phyloP scores from a whole-genome alignment of 2,797 vertebrate species.

The Fundulus diaphanus region DNA sequence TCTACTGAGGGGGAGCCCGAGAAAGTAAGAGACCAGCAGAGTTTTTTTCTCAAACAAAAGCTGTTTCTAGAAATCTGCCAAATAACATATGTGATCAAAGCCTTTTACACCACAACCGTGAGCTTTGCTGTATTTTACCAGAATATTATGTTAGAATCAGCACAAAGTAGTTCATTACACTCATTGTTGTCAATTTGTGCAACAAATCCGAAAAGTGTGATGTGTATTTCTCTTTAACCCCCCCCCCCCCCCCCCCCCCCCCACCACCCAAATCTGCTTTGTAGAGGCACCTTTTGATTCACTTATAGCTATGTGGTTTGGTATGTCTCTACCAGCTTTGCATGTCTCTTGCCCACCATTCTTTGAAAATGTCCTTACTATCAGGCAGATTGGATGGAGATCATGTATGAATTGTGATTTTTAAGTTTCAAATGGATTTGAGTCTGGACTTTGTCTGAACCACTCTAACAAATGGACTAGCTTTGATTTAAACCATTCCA shows the following conservation, averaged over 20 bases:
- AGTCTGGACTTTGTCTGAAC: neutral
- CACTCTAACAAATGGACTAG: neutral
- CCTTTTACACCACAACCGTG: neutral
- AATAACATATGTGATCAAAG: neutral
- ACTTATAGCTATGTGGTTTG: too few relatives aligned
- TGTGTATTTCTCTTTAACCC: neutral
- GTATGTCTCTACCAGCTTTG: neutral
- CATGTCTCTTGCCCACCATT: neutral
- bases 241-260: too few relatives aligned
- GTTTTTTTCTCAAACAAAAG: neutral
- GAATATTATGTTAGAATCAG: neutral
- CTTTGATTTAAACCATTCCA: neutral
- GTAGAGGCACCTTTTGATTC: too few relatives aligned
- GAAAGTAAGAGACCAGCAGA: conserved; percentile 5
- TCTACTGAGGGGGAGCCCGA: conserved; percentile 14
- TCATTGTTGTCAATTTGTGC: neutral
- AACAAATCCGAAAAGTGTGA: neutral
- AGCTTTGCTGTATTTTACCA: neutral
- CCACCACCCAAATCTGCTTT: too few relatives aligned
- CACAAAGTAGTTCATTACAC: neutral
- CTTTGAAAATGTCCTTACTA: neutral
- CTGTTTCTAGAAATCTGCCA: neutral
- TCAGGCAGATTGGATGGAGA: neutral
- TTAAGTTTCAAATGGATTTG: neutral
- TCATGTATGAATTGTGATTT: neutral